A percentile compares a stretch with the other conserved stretches of the same genome.
These are phyloP conservation scores for Oryzias woworae DNA, from an alignment of 2,113 vertebrate genomes.

Conservation along the genomic window DNA sequence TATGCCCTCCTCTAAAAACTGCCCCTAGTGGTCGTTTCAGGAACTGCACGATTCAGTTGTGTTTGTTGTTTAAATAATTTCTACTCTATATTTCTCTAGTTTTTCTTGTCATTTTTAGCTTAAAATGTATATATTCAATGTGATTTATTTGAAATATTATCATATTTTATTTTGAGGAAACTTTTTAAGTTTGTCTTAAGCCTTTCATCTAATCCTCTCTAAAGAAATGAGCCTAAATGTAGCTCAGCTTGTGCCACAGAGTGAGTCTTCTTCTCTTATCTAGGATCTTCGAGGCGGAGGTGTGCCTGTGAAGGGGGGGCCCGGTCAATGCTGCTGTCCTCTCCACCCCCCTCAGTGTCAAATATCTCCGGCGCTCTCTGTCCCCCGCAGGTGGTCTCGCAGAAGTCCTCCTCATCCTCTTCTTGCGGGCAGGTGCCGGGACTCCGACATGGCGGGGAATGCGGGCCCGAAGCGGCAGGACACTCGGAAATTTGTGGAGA, in stretches of 20 bases:
- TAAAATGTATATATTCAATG: too few relatives aligned
- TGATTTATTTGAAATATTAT: too few relatives aligned
- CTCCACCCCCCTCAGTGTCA: background rate
- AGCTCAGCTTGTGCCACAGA: background rate
- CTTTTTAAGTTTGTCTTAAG: too few relatives aligned
- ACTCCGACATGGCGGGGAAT: slow-evolving; percentile 37
- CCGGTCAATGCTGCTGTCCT: slow-evolving; percentile 43
- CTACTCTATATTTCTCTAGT: too few relatives aligned
- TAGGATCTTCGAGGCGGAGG: slow-evolving; percentile 15
- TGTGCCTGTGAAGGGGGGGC: slow-evolving; percentile 24
- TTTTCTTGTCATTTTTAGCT: too few relatives aligned
- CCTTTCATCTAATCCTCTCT: too few relatives aligned
- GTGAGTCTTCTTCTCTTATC: rapidly evolving
- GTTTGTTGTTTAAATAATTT: too few relatives aligned
- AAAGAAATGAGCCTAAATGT: too few relatives aligned
- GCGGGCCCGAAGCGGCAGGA: slow-evolving; percentile 68
- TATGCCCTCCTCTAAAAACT: too few relatives aligned
- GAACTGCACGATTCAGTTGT: too few relatives aligned
- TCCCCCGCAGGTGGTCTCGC: background rate
- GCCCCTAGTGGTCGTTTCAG: too few relatives aligned
- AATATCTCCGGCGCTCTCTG: background rate
- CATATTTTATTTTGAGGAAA: too few relatives aligned
- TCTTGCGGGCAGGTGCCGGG: background rate
- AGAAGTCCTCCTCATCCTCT: background rate
- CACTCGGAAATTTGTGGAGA: slow-evolving; percentile 84